Evolutionary conservation across 2,888 invertebrate genomes (phyloP).

Genomic region (Stenolophus ochropezus): DNA sequence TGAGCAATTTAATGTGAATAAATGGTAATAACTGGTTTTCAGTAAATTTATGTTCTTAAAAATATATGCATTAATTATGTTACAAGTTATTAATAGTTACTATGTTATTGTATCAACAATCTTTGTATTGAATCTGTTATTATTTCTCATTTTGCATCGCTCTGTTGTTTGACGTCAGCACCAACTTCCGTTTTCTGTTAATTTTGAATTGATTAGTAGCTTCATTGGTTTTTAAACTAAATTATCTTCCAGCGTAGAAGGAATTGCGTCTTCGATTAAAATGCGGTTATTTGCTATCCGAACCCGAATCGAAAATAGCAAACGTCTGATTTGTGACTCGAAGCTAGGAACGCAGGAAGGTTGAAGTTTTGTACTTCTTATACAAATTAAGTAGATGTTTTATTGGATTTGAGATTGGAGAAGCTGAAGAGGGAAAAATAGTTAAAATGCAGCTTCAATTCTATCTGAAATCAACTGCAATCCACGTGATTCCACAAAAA

Average conservation of each 20-base stretch:
- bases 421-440: not conserved
- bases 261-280: not conserved
- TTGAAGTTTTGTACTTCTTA: not conserved
- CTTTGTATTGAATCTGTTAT: too few relatives aligned
- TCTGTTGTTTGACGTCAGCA: constrained; percentile 10
- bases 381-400: not conserved
- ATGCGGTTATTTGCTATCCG: not conserved
- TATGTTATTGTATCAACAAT: too few relatives aligned
- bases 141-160: too few relatives aligned
- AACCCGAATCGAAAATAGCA: not conserved
- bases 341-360: not conserved
- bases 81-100: too few relatives aligned
- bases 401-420: not conserved
- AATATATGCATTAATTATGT: too few relatives aligned
- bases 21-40: too few relatives aligned
- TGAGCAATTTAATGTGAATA: too few relatives aligned
- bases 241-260: not conserved
- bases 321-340: not conserved
- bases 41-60: too few relatives aligned
- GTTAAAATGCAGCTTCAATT: too few relatives aligned
- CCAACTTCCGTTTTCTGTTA: constrained; percentile 5
- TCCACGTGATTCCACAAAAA: too few relatives aligned
- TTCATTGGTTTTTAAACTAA: constrained; percentile 3
- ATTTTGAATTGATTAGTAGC: constrained; percentile 12
- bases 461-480: too few relatives aligned